phyloP scores from a whole-genome alignment of 2,797 vertebrate genomes.

The Denticeps clupeoides region DNA sequence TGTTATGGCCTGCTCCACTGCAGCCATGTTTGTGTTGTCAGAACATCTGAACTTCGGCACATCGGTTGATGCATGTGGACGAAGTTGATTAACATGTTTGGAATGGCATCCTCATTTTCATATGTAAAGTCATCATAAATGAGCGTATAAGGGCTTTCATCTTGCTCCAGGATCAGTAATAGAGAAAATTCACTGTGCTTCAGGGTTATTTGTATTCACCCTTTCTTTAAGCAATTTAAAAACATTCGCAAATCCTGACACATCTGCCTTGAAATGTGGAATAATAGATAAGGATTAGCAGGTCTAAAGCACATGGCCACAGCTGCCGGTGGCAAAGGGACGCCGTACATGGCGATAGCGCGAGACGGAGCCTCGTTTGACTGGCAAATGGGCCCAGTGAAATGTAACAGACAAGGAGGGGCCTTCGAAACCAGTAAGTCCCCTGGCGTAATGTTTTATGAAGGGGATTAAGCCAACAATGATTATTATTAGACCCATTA shows the following conservation, averaged over 20 bases:
- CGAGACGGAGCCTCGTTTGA: slow-evolving; percentile 9
- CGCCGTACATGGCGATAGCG: slow-evolving; percentile 4
- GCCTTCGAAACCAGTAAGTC: neutral
- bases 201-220: neutral
- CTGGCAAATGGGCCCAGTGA: slow-evolving; percentile 11
- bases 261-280: slow-evolving; percentile 8
- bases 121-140: no score
- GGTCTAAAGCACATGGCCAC: neutral
- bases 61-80: no score
- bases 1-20: no score
- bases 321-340: no score
- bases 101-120: no score
- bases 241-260: slow-evolving; percentile 16
- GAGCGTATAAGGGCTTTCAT: no score
- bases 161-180: slow-evolving; percentile 30
- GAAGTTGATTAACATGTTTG: no score
- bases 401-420: neutral
- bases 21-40: no score
- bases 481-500: neutral
- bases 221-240: slow-evolving; percentile 7
- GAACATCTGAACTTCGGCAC: no score
- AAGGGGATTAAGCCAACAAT: neutral
- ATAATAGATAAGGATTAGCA: slow-evolving; percentile 21
- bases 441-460: neutral
- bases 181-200: slow-evolving; percentile 19